Base-by-base conservation (phyloP, 2,888 invertebrate genomes). In the Baronia brevicornis region DNA sequence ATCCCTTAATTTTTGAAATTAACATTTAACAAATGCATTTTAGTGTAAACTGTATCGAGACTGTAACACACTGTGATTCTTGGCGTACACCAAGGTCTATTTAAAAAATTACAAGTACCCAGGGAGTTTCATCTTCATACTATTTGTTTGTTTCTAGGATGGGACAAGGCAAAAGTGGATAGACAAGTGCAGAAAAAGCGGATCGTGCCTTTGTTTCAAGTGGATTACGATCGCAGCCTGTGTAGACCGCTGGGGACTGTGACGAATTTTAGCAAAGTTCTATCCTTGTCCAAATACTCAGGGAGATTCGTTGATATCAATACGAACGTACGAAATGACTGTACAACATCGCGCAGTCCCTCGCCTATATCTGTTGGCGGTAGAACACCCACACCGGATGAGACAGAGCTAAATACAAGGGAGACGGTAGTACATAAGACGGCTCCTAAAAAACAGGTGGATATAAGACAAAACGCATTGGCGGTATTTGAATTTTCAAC, bases 151-250 rank as follows among this genome's bases (percentile, higher is more conserved):
- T 78, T 79, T 82, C 75, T 82, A 82, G 80, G 80, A 55, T 41
- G 48, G 60, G 59, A 64, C 57, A 46, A 52, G 39, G 43, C 53
- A 48, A 44, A 46, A 42, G 29, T 47, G 48, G 51, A 47, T 46
- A 52, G 42, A 39, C 52, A 51, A 60, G 57, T 39, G 53, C 51
- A 47, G 29, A 39, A 48, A 51, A 54, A 61, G 57, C 60, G 60
- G 54, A 60, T 77, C 41, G 62, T 75, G 54, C 84, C 82, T 36
- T 58, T 84, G 39, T 84, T 84, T 52, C 82, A 82, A 72, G 82
- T 84, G 38, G 64, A 62, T 33, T 84, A 84, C 53, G 82, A 84
- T 61, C 61, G 77, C 42, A 78, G 59, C 39, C 56, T 80, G 4
- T 82, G 82, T 70, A 78, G 52, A 51, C 82, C 82, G 14, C 54